Evolutionary conservation across 2,888 invertebrate species (phyloP).

Genomic region (Beris chalybata): DNA sequence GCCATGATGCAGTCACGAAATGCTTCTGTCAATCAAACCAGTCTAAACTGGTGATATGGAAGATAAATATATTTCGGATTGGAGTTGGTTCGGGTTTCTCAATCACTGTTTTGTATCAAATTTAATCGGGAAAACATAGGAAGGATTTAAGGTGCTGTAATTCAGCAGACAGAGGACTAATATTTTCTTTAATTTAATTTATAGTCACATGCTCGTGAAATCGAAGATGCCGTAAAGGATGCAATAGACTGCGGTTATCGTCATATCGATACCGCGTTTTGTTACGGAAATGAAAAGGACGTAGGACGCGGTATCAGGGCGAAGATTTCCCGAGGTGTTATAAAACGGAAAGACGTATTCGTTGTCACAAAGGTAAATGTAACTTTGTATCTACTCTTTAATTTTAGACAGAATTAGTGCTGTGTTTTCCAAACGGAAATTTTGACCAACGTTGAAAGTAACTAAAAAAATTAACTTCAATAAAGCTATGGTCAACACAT

Average conservation of each 20-base stretch:
- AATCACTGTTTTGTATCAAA: too few relatives aligned
- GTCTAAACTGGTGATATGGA: too few relatives aligned
- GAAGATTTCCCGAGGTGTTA: conserved; percentile 55
- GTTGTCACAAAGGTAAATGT: conserved; percentile 50
- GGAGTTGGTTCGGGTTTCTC: too few relatives aligned
- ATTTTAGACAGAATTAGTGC: not conserved
- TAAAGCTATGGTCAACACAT: conserved; percentile 47
- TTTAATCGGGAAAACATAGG: too few relatives aligned
- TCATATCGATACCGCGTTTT: conserved; percentile 60
- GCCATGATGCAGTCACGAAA: too few relatives aligned
- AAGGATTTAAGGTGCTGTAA: too few relatives aligned
- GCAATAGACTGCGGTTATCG: conserved; percentile 61
- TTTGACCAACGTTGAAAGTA: not conserved
- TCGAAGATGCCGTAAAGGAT: conserved; percentile 59
- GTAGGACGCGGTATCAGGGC: conserved; percentile 55
- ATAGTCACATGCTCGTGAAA: conserved; percentile 66
- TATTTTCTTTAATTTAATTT: conserved; percentile 48
- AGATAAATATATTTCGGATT: too few relatives aligned
- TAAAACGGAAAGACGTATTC: conserved; percentile 56
- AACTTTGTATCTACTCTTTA: not conserved
- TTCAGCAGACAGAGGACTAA: too few relatives aligned
- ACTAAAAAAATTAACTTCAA: not conserved
- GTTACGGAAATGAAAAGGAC: conserved; percentile 58
- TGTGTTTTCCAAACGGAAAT: too few relatives aligned
- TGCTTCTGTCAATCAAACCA: too few relatives aligned